Evolutionary conservation across 2,113 vertebrate genomes (phyloP), one percentile per base, ranked within the genome.

Genomic region (Gobius niger): DNA sequence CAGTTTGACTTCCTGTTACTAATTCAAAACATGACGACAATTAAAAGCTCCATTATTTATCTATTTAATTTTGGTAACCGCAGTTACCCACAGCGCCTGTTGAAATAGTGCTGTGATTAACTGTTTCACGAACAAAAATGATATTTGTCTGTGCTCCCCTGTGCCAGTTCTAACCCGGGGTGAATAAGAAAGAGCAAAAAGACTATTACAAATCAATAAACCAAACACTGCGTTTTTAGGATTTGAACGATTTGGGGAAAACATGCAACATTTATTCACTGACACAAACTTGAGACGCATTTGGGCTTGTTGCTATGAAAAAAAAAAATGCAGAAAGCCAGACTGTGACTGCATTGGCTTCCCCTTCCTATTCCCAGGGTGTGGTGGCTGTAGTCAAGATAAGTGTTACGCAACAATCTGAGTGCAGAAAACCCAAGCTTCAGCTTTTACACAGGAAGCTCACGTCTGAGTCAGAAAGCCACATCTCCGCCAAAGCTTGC

Each of bases 401-500:
- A 87, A 89, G 75, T 85, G 77, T 91, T 90, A 88, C 82, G 85
- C 82, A 87, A 90, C 83, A 80, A 85, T 76, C 71, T 87, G 78
- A 82, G 85, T 75, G 76, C 78, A 83, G 54, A 84, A 80, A 88
- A 88, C 69, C 73, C 77, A 67, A 71, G 69, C 66, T 83, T 81
- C 49, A 53, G 68, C 71, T 82, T 87, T 84, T 79, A 87, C 62
- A 83, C 87, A 89, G 88, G 88, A 91, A 90, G 80, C 81, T 57
- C 78, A 76, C 67, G 75, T 87, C 80, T 89, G 86, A 90, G 80
- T 89, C 85, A 90, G 85, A 65, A 76, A 54, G 62, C 49, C 19
- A 77, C 72, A 75, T 67, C 69, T 75, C 70, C 73, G 82, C 82
- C 79, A 88, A 80, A 63, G 54, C 68, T 81, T 61, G 49, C 68